Percentiles rank a stretch among this genome's conserved stretches.
phyloP scores from a whole-genome alignment of 1,140 invertebrate species.

The Drosophila watanabei region DNA sequence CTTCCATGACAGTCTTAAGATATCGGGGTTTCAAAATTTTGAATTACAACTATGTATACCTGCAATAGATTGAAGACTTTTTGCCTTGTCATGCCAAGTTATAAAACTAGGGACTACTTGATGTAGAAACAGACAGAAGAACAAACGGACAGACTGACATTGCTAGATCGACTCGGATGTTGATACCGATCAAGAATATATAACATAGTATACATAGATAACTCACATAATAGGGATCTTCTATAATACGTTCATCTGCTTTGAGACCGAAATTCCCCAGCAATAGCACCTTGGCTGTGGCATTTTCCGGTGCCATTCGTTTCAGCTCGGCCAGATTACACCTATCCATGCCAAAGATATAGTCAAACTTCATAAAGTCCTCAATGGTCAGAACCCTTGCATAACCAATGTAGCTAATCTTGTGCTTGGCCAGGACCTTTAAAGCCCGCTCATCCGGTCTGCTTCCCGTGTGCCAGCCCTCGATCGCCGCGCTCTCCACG shows the following conservation, averaged over 20 bases:
- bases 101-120: neutral
- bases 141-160: neutral
- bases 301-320: constrained; percentile 87
- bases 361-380: constrained; percentile 93
- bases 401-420: constrained; percentile 89
- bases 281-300: constrained; percentile 90
- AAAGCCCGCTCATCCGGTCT: constrained; percentile 91
- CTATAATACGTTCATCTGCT: constrained; percentile 90
- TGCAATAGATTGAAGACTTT: too few relatives aligned
- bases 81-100: neutral
- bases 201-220: neutral
- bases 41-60: too few relatives aligned
- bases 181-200: neutral
- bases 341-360: constrained; percentile 96
- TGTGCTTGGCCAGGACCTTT: constrained; percentile 89
- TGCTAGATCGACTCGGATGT: neutral
- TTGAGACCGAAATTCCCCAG: constrained; percentile 92
- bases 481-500: constrained; percentile 95
- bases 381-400: constrained; percentile 90
- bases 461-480: constrained; percentile 93
- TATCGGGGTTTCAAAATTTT: too few relatives aligned
- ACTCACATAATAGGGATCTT: constrained; percentile 94
- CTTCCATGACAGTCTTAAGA: neutral
- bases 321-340: constrained; percentile 91
- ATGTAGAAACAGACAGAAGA: neutral